Evolutionary conservation across 2,797 vertebrate genomes (phyloP).

Genomic region (Oreochromis mossambicus): DNA sequence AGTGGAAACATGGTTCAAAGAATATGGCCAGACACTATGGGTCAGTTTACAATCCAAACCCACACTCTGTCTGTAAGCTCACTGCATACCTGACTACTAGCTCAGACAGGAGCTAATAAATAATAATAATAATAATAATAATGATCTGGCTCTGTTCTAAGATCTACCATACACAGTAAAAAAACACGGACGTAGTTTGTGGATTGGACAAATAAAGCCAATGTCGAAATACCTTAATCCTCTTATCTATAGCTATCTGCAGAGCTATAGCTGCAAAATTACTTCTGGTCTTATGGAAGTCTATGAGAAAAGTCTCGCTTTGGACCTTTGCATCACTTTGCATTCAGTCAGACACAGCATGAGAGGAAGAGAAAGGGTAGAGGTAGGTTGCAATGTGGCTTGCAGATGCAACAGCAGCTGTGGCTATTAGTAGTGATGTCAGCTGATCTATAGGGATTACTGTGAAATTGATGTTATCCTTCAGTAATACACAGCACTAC

Average conservation of each 20-base stretch:
- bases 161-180: background rate
- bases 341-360: background rate
- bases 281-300: background rate
- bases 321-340: background rate
- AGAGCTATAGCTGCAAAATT: background rate
- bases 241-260: background rate
- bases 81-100: background rate
- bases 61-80: background rate
- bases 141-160: background rate
- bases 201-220: background rate
- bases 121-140: background rate
- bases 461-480: background rate
- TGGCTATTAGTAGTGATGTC: background rate
- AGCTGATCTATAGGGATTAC: background rate
- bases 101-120: background rate
- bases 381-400: background rate
- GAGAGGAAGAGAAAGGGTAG: background rate
- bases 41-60: background rate
- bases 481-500: background rate
- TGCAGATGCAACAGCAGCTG: background rate
- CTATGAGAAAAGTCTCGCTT: background rate
- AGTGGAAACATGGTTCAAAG: background rate
- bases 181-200: rapidly evolving
- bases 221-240: background rate
- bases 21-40: background rate